Conservation (phyloP, 2,113 vertebrate genomes). For the Gymnogyps californianus region DNA sequence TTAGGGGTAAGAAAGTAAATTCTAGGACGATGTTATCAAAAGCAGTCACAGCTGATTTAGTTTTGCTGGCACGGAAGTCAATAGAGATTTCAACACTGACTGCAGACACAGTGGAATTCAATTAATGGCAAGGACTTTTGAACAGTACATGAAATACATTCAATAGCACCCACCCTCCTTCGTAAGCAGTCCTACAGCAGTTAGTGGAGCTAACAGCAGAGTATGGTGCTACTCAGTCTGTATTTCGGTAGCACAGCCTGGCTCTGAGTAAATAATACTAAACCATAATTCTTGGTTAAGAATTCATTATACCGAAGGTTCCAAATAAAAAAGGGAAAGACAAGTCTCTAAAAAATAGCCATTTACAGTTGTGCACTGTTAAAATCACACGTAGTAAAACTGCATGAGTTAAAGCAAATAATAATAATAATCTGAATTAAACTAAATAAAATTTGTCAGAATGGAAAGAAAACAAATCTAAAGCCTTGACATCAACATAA, state of each 20-base stretch:
- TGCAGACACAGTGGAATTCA: background rate
- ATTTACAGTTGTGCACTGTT: conserved; percentile 55
- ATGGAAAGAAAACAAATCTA: conserved; percentile 70
- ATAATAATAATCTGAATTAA: conserved; percentile 43
- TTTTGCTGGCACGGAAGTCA: background rate
- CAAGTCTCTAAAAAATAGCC: conserved; percentile 45
- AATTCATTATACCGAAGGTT: conserved; percentile 45
- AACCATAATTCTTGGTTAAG: conserved; percentile 46
- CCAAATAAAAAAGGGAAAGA: background rate
- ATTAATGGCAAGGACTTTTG: background rate
- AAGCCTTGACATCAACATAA: conserved; percentile 71
- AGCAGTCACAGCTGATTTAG: background rate
- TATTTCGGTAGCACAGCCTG: background rate
- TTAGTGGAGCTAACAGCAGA: background rate
- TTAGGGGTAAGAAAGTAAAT: background rate
- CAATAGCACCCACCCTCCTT: background rate
- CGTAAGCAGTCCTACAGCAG: background rate
- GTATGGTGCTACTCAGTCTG: background rate
- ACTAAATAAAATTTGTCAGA: conserved; percentile 68
- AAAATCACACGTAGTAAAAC: conserved; percentile 68
- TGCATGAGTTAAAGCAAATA: conserved; percentile 44
- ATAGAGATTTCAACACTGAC: background rate
- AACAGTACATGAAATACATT: background rate
- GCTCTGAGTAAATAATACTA: conserved; percentile 7
- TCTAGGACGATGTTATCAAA: background rate